A percentile compares a stretch with the other conserved stretches of the same genome.
Conservation (phyloP, 2,113 vertebrate species). For the Cyanocitta stelleri region DNA sequence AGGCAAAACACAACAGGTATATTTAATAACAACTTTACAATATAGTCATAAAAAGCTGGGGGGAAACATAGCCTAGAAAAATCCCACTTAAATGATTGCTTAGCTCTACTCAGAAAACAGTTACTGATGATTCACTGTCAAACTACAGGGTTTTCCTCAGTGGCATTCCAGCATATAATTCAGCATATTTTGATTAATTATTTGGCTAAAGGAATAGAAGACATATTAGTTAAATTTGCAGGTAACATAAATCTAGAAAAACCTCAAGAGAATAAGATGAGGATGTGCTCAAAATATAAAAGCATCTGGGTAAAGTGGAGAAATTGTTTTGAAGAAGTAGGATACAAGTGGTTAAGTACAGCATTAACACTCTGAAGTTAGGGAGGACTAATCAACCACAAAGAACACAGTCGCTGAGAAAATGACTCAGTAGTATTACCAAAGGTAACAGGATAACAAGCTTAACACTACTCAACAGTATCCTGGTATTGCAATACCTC, state of each 20-base stretch:
- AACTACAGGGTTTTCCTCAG: background rate
- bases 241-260: background rate
- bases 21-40: background rate
- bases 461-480: background rate
- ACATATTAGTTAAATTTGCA: background rate
- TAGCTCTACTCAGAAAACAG: background rate
- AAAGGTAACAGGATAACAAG: background rate
- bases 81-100: background rate
- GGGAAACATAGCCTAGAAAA: background rate
- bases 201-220: background rate
- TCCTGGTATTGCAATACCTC: background rate
- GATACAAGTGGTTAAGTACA: background rate
- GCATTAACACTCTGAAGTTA: background rate
- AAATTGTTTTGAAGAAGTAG: background rate
- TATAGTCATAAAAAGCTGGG: background rate
- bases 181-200: background rate
- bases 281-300: background rate
- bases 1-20: background rate
- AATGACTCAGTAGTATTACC: background rate
- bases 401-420: background rate
- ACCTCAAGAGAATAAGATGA: background rate
- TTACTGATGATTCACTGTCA: background rate
- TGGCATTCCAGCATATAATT: background rate
- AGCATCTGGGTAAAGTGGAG: background rate
- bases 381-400: background rate